phyloP scores from a whole-genome alignment of 2,113 vertebrate species.

The Reinhardtius hippoglossoides region DNA sequence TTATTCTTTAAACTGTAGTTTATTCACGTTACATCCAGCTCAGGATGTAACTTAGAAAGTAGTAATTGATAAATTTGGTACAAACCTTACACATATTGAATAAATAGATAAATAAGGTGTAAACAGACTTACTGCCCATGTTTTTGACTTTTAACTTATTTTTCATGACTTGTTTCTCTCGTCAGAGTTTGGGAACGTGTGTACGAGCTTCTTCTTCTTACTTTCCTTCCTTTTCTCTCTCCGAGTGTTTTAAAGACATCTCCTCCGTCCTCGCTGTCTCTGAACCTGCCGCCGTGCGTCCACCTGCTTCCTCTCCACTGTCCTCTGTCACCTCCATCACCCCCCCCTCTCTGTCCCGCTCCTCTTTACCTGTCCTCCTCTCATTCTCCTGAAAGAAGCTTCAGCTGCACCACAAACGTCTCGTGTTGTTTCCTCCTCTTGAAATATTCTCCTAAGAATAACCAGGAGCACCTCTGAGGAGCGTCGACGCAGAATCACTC shows the following conservation, averaged over 20 bases:
- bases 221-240: neutral
- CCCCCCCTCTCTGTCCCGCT: conserved; percentile 23
- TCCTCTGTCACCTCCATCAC: conserved; percentile 1
- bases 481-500: conserved; percentile 11
- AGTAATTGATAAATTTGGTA: too few species aligned
- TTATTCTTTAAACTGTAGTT: too few species aligned
- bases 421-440: too few species aligned
- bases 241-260: neutral
- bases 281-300: conserved; percentile 11
- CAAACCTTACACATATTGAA: too few species aligned
- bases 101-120: too few species aligned
- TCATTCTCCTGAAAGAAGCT: neutral
- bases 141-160: too few species aligned
- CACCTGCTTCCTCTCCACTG: conserved; percentile 22
- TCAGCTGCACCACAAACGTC: neutral
- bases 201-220: neutral
- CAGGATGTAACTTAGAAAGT: too few species aligned
- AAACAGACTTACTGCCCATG: too few species aligned
- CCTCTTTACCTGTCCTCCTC: conserved; percentile 24
- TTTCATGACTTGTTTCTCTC: too few species aligned
- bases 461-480: conserved; percentile 12
- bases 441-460: neutral
- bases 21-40: too few species aligned
- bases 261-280: conserved; percentile 1
- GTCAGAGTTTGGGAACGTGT: too few species aligned